Evolutionary conservation across 2,888 invertebrate species (phyloP), one percentile per base, ranked within the genome.

Genomic region (Steromphala cineraria): DNA sequence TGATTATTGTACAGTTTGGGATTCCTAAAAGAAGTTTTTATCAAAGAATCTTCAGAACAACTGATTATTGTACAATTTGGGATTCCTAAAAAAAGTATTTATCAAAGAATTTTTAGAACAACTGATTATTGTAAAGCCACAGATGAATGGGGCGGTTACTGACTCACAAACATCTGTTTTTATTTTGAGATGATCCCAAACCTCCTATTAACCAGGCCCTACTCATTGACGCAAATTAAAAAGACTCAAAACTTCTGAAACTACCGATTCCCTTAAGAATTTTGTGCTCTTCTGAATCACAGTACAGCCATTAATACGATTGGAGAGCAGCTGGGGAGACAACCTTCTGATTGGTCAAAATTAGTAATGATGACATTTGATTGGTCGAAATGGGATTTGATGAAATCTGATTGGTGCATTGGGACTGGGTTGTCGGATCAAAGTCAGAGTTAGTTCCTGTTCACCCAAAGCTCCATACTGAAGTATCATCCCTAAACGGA

Each of bases 371-470:
- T 71, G 71, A 40, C 31, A 40, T 71, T 40, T 71, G 71, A 71
- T 71, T 71, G 71, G 71, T 71, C 71, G 71, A 40, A 71, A 71
- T 71, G 71, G 71, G 71, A 71, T 71, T 71, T 71, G 71, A 71
- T 71, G 71, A 71, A 71, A 71, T 71, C 71, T 36, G 71, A 71
- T 71, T 71, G 71, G 71, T 71, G 71, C 71, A 71, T 36, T 71
- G 71, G 71, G 71, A 71, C 36, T 40, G 71, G 71, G 71, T 19
- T 71, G 31, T 4, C 8, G 71, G 71, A 71, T 71, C 71, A 71
- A 71, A 71, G 71, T 71, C 71, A 40, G 71, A 15, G 71, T 10
- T 71, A 24, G 17, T 71, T 62, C 62, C 28, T 13, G 24, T 28
- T 24, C 62, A 62, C 24, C 62, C 8, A 15, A 62, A 8, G 24